Evolutionary conservation across 2,888 invertebrate species (phyloP), one percentile per base, ranked within the genome.

Genomic region (Ametastegia equiseti): DNA sequence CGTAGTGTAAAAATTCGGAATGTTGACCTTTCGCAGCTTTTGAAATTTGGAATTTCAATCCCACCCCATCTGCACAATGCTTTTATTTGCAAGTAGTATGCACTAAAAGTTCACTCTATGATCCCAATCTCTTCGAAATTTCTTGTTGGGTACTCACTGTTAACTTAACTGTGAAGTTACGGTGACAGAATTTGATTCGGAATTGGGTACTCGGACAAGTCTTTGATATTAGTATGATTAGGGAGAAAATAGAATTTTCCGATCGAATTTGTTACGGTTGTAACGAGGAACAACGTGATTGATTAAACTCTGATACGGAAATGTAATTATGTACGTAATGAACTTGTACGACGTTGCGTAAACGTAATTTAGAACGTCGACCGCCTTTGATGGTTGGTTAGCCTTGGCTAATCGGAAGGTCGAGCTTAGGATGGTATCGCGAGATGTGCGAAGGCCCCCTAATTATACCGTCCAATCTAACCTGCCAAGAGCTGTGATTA

Each of bases 401-500:
- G 42, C 45, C 60, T 13, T 36, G 11, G 45, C 42, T 78, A 60
- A 78, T 78, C 75, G 75, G 75, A 39, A 50, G 75, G 75, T 54
- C 54, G 57, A 57, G 60, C 42, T 60, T 36, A n/a, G 63, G 78
- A 75, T 5, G 30, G 19, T 75, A 75, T 75, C 75, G 54, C 75
- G 42, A 36, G 78, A 45, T 71, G 60, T 42, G 15, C 27, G 57
- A 42, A 63, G 60, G 42, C 27, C 60, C n/a, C 63, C 42, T 60
- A 78, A 78, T 78, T 78, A 63, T 33, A 60, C 60, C 15, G 57
- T 30, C 78, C 78, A 78, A 78, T 78, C 78, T 78, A 23, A n/a
- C 54, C 57, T 27, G 78, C 15, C 60, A 45, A 60, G 42, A 36
- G 54, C 42, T 63, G 42, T 78, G 63, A 78, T 78, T 78, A 78